Evolutionary conservation across 2,797 vertebrate species (phyloP).

Genomic region (Petrocephalus schoutedeni): DNA sequence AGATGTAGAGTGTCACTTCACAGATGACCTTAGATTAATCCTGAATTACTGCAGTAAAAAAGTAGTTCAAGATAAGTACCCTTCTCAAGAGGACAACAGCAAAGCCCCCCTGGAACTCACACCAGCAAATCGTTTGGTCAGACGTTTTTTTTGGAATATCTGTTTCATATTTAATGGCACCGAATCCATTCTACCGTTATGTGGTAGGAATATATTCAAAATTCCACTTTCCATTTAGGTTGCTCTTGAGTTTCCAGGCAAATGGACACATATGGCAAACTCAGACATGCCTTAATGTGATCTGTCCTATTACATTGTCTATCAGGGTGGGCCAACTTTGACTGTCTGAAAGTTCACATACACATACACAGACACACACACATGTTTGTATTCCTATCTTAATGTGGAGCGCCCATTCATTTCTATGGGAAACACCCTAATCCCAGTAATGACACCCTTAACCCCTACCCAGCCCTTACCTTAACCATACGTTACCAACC

Average conservation of each 20-base stretch:
- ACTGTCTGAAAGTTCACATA: not conserved
- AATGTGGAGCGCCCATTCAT: too few species aligned
- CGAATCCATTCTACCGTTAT: not conserved
- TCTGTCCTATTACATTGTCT: not conserved
- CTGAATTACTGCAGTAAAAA: not conserved
- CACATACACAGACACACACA: not conserved
- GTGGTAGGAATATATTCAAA: not conserved
- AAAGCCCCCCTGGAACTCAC: not conserved
- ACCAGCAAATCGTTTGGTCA: conserved; percentile 22
- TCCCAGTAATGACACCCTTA: too few species aligned
- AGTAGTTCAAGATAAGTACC: not conserved
- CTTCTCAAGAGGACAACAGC: not conserved
- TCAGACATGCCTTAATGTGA: not conserved
- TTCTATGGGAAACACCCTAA: too few species aligned
- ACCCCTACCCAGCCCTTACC: too few species aligned
- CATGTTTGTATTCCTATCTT: too few species aligned
- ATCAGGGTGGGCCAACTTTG: not conserved
- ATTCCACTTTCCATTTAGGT: not conserved
- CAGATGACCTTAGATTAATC: conserved; percentile 17
- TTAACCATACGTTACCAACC: too few species aligned
- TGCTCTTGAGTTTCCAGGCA: not conserved
- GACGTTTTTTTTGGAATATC: not conserved
- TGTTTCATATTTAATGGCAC: not conserved
- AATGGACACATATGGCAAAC: not conserved
- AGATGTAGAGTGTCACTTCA: conserved; percentile 20